phyloP scores from a whole-genome alignment of 2,113 vertebrate species.

The Falco punctatus region DNA sequence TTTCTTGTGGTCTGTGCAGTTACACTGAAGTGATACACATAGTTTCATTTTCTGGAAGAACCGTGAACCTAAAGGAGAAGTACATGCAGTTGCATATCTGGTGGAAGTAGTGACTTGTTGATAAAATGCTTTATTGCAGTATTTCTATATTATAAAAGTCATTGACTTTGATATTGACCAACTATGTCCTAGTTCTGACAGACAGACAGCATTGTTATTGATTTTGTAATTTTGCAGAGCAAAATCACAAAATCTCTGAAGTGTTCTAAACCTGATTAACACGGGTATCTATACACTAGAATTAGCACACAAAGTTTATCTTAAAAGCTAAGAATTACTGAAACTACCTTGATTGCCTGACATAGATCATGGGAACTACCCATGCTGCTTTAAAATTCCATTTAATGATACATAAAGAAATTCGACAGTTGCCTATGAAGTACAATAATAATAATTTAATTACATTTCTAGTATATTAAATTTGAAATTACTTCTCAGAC shows the following conservation, averaged over 20 bases:
- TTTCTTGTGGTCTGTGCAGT: not conserved
- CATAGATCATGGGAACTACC: not conserved
- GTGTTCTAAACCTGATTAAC: constrained; percentile 14
- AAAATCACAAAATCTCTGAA: constrained; percentile 5
- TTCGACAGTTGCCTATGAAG: not conserved
- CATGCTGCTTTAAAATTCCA: constrained; percentile 4
- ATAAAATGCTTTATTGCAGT: not conserved
- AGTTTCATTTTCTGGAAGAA: not conserved
- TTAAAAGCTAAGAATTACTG: constrained; percentile 4
- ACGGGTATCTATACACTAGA: not conserved
- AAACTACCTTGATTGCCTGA: not conserved
- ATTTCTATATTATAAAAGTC: not conserved
- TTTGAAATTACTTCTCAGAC: constrained; percentile 10
- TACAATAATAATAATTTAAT: constrained; percentile 42
- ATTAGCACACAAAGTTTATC: constrained; percentile 10
- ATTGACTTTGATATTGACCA: not conserved
- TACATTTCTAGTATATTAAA: constrained; percentile 26
- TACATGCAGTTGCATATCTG: not conserved
- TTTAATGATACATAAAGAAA: not conserved
- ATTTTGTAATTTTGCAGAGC: constrained; percentile 34
- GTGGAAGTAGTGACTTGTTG: not conserved
- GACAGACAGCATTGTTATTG: not conserved
- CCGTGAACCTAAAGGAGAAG: not conserved
- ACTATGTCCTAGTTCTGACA: not conserved
- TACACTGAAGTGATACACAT: not conserved